These are phyloP conservation scores for Medauroidea extradentata DNA, from an alignment of 1,140 invertebrate species.

Conservation along the genomic window DNA sequence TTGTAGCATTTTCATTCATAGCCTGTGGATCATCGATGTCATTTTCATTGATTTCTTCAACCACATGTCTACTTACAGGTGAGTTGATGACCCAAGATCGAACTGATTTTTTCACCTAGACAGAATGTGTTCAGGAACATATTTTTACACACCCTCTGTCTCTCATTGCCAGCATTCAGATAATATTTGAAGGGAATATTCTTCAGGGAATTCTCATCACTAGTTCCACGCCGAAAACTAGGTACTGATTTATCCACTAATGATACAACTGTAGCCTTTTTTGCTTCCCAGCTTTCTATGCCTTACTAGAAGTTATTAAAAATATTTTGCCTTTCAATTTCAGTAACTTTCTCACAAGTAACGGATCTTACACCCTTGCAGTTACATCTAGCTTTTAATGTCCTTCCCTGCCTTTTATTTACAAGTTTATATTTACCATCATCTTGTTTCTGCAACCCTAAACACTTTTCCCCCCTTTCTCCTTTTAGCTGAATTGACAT, in stretches of 20 bases:
- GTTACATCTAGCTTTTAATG: slow-evolving; percentile 11
- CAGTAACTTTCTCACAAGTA: slow-evolving; percentile 9
- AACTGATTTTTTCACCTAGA: slow-evolving; percentile 14
- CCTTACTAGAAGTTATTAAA: slow-evolving; percentile 13
- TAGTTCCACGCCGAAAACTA: slow-evolving; percentile 7
- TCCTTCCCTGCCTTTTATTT: slow-evolving; percentile 10
- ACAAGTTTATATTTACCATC: slow-evolving; percentile 10
- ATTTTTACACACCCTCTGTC: slow-evolving; percentile 11
- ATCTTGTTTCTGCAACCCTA: slow-evolving; percentile 14
- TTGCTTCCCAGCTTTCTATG: slow-evolving; percentile 14
- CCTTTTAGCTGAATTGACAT: slow-evolving; percentile 21
- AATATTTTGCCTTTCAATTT: slow-evolving; percentile 9
- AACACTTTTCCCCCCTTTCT: slow-evolving; percentile 22
- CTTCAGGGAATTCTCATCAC: slow-evolving; percentile 9
- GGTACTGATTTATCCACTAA: slow-evolving; percentile 15
- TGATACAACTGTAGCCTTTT: slow-evolving; percentile 10
- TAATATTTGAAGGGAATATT: slow-evolving; percentile 12
- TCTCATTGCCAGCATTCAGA: slow-evolving; percentile 10
- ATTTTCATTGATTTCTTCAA: neutral
- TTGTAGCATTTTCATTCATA: neutral
- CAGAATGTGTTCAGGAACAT: slow-evolving; percentile 14
- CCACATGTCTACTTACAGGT: neutral
- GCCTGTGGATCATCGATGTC: too few relatives aligned
- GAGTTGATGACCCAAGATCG: slow-evolving; percentile 9
- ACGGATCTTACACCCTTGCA: slow-evolving; percentile 13